Evolutionary conservation across 2,113 vertebrate genomes (phyloP).

Genomic region (Lonchura striata): DNA sequence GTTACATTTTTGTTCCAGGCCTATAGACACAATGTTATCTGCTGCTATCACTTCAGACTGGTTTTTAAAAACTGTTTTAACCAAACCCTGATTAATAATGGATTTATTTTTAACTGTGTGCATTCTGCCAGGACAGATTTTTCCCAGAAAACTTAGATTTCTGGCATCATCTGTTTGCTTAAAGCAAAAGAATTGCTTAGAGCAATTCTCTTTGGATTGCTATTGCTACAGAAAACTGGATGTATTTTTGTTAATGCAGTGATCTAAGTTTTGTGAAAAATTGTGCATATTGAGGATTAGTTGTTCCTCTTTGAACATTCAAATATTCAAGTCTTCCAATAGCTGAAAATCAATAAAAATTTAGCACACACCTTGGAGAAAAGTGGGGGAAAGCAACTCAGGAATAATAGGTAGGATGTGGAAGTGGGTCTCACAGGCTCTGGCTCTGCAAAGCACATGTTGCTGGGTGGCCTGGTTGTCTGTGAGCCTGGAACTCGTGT

Average conservation of each 20-base stretch:
- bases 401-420: background rate
- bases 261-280: background rate
- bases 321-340: background rate
- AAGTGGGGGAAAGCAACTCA: background rate
- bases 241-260: background rate
- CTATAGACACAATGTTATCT: background rate
- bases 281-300: background rate
- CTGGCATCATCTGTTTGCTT: background rate
- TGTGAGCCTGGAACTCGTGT: background rate
- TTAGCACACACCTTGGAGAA: background rate
- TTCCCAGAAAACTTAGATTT: background rate
- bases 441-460: background rate
- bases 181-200: background rate
- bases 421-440: background rate
- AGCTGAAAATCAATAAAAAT: background rate
- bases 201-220: background rate
- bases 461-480: background rate
- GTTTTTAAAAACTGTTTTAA: background rate
- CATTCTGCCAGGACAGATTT: background rate
- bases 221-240: background rate
- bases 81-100: background rate
- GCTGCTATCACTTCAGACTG: background rate
- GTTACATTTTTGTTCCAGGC: background rate
- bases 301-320: background rate
- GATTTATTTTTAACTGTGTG: background rate